Conservation (phyloP, 2,888 invertebrate species). For the Netelia virgata region DNA sequence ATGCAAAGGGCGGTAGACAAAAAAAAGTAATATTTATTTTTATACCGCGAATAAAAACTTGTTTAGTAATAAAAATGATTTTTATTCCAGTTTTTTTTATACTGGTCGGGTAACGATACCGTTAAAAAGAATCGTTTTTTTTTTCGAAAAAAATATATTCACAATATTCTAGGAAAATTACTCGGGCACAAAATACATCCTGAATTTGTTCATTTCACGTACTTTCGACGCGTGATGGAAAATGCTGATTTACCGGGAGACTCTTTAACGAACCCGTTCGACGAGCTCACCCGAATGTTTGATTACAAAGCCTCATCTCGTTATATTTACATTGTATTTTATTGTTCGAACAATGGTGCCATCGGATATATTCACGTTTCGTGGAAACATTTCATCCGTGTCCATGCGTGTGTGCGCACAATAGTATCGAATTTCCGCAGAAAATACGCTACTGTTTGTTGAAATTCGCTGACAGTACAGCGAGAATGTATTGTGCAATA, state of each 20-base stretch:
- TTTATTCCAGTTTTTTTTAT: no score
- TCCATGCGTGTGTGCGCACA: neutral
- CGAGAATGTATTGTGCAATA: neutral
- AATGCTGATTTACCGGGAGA: constrained; percentile 2
- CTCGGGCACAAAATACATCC: neutral
- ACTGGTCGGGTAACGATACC: no score
- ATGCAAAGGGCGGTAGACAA: no score
- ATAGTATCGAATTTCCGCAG: neutral
- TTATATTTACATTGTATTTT: constrained; percentile 29
- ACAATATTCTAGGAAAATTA: neutral
- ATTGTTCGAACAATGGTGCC: constrained; percentile 15
- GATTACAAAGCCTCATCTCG: constrained; percentile 30
- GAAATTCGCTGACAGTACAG: neutral
- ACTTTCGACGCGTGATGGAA: constrained; percentile 16
- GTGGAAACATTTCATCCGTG: neutral
- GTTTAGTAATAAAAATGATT: no score
- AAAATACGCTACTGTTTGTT: neutral
- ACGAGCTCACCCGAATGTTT: constrained; percentile 9
- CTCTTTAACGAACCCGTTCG: constrained; percentile 11
- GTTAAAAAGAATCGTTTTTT: no score
- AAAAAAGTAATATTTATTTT: no score
- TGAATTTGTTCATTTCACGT: neutral
- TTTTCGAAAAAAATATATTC: neutral
- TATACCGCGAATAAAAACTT: no score
- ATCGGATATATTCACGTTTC: neutral